phyloP scores from a whole-genome alignment of 2,113 vertebrate genomes.

The Lycocorax pyrrhopterus region DNA sequence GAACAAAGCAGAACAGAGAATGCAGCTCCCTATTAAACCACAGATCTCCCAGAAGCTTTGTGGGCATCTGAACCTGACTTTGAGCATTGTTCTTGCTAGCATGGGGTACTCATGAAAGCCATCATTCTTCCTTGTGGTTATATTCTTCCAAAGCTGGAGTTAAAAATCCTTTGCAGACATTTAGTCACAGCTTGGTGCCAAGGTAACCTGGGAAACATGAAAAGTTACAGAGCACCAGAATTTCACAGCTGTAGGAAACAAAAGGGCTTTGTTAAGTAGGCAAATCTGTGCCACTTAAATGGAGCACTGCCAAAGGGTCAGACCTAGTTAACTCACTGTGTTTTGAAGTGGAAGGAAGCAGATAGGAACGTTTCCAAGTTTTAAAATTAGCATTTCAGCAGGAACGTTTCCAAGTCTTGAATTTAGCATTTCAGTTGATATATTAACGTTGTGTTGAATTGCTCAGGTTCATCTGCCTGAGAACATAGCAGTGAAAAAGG shows the following conservation, averaged over 20 bases:
- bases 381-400: background rate
- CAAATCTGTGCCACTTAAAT: background rate
- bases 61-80: background rate
- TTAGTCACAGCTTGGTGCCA: constrained; percentile 15
- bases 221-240: background rate
- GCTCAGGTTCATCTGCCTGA: background rate
- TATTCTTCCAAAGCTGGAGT: background rate
- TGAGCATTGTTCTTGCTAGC: background rate
- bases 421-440: background rate
- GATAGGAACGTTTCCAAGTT: background rate
- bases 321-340: background rate
- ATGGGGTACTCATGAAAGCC: background rate
- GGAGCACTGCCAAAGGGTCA: background rate
- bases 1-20: background rate
- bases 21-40: background rate
- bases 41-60: background rate
- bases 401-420: background rate
- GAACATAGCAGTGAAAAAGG: background rate
- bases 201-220: constrained; percentile 35
- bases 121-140: background rate
- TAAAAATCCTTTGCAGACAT: constrained; percentile 3
- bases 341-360: background rate
- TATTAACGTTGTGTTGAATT: background rate
- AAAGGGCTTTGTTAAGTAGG: constrained; percentile 37
- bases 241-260: constrained; percentile 20